A percentile compares a stretch with the other conserved stretches of the same genome.
phyloP scores from a whole-genome alignment of 2,113 vertebrate species.

The Peromyscus californicus region DNA sequence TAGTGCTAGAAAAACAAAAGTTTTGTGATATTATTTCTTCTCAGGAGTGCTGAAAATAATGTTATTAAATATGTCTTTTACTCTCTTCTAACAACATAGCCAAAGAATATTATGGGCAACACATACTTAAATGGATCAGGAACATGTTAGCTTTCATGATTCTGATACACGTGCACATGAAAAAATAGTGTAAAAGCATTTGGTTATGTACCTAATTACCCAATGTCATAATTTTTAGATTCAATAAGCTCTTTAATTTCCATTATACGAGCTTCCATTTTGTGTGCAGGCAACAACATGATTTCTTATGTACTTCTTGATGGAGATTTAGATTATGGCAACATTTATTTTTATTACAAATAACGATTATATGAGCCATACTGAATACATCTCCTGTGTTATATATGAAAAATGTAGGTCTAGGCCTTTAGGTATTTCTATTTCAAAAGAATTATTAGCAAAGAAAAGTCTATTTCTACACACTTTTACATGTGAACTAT shows the following conservation, averaged over 20 bases:
- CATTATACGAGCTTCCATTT: neutral
- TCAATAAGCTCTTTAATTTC: neutral
- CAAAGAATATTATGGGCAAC: neutral
- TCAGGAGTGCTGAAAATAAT: too few relatives aligned
- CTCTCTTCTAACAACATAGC: neutral
- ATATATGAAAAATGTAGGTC: neutral
- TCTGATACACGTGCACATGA: neutral
- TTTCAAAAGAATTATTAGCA: neutral
- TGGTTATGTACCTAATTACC: too few relatives aligned
- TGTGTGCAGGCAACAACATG: neutral
- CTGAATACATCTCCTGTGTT: neutral
- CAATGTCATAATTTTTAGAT: too few relatives aligned
- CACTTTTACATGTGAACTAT: neutral
- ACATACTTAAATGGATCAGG: neutral
- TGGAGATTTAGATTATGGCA: neutral
- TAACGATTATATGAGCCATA: neutral
- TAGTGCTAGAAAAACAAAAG: neutral
- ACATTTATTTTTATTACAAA: conserved; percentile 13
- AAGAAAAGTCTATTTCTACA: neutral
- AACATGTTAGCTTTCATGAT: neutral
- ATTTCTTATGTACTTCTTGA: neutral
- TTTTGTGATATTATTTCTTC: neutral
- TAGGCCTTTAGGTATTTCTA: neutral
- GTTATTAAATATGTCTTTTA: neutral
- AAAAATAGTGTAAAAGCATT: neutral